Evolutionary conservation across 2,797 vertebrate genomes (phyloP).

Genomic region (Morelia viridis): DNA sequence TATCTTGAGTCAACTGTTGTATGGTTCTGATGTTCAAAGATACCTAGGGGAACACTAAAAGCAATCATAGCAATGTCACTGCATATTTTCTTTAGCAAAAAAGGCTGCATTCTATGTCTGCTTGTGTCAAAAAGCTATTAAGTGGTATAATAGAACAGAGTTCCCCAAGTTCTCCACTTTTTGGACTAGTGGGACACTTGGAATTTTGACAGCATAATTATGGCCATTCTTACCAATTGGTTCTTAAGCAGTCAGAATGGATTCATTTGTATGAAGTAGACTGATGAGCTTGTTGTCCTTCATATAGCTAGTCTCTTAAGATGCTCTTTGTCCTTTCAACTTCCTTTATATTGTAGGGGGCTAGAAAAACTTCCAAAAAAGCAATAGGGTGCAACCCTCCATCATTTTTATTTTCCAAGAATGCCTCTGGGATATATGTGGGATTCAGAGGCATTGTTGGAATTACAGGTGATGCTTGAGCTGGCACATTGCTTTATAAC

Average conservation of each 20-base stretch:
- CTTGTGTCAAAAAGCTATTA: slow-evolving; percentile 42
- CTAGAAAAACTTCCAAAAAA: neutral
- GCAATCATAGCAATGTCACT: slow-evolving; percentile 30
- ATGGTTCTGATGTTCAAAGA: slow-evolving; percentile 11
- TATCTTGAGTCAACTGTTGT: neutral
- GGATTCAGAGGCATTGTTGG: neutral
- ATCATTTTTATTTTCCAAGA: neutral
- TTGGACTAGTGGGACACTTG: neutral
- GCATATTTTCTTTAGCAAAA: slow-evolving; percentile 37
- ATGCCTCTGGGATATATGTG: neutral
- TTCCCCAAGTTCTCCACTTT: neutral
- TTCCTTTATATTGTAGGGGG: neutral
- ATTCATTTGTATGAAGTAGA: neutral
- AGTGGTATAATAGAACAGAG: neutral
- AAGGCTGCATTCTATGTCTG: slow-evolving; percentile 52
- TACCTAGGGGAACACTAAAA: neutral
- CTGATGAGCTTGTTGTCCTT: neutral
- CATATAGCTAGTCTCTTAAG: neutral
- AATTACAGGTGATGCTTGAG: neutral
- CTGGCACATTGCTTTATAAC: neutral
- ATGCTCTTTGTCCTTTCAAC: neutral
- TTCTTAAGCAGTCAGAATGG: neutral
- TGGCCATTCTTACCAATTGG: neutral
- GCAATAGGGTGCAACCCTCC: neutral
- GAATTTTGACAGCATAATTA: neutral